A percentile compares a stretch with the other conserved stretches of the same genome.
Conservation (phyloP, 2,888 invertebrate species). For the Cryptophagus acutangulus region DNA sequence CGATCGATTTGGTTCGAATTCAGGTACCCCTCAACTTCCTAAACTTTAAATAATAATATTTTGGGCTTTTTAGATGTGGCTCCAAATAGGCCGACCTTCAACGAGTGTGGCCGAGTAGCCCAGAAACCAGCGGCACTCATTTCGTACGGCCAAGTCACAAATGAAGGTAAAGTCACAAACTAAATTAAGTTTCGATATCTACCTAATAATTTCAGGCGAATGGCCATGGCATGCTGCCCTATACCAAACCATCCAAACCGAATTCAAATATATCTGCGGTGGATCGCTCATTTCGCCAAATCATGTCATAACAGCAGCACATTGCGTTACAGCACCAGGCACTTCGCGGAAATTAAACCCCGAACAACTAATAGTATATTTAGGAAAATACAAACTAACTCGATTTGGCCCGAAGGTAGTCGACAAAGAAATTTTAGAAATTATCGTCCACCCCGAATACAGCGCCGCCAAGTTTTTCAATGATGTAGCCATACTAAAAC, state of each 20-base stretch:
- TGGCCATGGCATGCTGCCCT: constrained; percentile 68
- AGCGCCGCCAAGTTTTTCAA: constrained; percentile 41
- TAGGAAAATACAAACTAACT: constrained; percentile 41
- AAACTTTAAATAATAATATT: too few relatives aligned
- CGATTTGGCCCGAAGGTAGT: constrained; percentile 48
- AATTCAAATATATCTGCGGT: constrained; percentile 58
- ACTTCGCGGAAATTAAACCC: constrained; percentile 36
- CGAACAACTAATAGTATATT: constrained; percentile 39
- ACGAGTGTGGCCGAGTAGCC: constrained; percentile 49
- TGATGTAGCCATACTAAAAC: constrained; percentile 55
- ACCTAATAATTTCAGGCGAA: constrained; percentile 57
- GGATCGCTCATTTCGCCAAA: constrained; percentile 55
- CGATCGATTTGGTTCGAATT: too few relatives aligned
- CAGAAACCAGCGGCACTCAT: constrained; percentile 57
- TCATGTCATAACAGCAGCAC: constrained; percentile 60
- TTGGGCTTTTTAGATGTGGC: too few relatives aligned
- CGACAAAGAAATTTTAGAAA: constrained; percentile 46
- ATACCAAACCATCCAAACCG: constrained; percentile 47
- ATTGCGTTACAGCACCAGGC: constrained; percentile 54
- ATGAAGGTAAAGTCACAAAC: constrained; percentile 58
- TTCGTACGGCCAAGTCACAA: constrained; percentile 55
- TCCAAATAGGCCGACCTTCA: too few relatives aligned
- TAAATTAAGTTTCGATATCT: too few relatives aligned
- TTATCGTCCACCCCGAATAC: constrained; percentile 46
- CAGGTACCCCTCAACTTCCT: too few relatives aligned